A percentile compares a stretch with the other conserved stretches of the same genome.
Conservation (phyloP, 2,888 invertebrate species). For the Ennomos quercinarius region DNA sequence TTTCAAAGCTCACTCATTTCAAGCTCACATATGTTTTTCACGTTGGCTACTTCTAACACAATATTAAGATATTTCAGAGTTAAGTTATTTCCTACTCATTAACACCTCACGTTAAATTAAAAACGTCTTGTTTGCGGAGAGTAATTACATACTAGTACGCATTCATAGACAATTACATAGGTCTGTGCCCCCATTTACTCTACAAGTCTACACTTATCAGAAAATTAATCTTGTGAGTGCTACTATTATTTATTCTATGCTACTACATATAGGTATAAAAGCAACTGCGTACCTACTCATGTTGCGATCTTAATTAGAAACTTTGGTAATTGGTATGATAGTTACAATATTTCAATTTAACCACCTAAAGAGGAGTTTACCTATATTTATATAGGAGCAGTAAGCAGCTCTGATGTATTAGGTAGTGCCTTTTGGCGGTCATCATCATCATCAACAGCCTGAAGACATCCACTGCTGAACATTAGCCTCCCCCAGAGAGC, state of each 20-base stretch:
- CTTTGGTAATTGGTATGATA: neutral
- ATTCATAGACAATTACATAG: conserved; percentile 52
- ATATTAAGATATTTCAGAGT: too few relatives aligned
- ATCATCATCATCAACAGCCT: too few relatives aligned
- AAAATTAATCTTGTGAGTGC: conserved; percentile 44
- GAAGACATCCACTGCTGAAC: too few relatives aligned
- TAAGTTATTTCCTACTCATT: conserved; percentile 1
- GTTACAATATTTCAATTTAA: neutral
- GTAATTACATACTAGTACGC: conserved; percentile 31
- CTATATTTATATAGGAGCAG: too few relatives aligned
- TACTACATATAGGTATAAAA: conserved; percentile 3
- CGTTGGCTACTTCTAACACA: neutral
- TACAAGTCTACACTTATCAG: conserved; percentile 46
- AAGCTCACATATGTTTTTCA: too few relatives aligned
- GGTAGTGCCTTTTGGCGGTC: too few relatives aligned
- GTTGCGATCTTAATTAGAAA: conserved; percentile 3
- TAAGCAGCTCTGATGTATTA: too few relatives aligned
- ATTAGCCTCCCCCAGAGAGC: too few relatives aligned
- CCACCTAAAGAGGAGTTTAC: too few relatives aligned
- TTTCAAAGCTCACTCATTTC: too few relatives aligned
- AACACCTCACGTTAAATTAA: conserved; percentile 8
- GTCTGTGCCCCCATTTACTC: conserved; percentile 45
- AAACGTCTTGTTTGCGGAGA: conserved; percentile 17
- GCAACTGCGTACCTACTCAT: conserved; percentile 6
- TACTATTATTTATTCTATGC: neutral